Percentiles rank a stretch among this genome's conserved stretches.
phyloP scores from a whole-genome alignment of 2,113 vertebrate species.

The Chamaetylas fuelleborni region DNA sequence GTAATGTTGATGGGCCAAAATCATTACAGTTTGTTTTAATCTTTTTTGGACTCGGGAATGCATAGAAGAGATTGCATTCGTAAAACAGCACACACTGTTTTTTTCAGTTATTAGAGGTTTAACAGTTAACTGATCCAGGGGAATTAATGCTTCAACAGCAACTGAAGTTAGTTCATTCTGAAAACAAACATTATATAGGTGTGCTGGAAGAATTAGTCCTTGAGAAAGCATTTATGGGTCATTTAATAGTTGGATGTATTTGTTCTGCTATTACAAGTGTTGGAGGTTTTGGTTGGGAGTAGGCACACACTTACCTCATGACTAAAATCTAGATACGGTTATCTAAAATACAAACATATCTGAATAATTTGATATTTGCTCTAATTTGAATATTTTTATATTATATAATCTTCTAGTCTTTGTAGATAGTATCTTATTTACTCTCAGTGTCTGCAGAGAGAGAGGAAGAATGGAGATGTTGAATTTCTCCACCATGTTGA shows the following conservation, averaged over 20 bases:
- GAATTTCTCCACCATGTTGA: not conserved
- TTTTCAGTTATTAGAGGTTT: not conserved
- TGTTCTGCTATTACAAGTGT: not conserved
- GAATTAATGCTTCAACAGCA: constrained; percentile 31
- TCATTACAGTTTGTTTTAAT: not conserved
- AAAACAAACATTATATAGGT: constrained; percentile 29
- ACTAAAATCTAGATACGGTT: not conserved
- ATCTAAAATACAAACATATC: not conserved
- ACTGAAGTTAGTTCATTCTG: not conserved
- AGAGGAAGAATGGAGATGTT: not conserved
- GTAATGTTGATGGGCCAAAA: rapidly evolving
- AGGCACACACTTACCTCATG: not conserved
- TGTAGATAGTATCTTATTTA: not conserved
- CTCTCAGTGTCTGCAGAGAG: not conserved
- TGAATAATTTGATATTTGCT: not conserved
- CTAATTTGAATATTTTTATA: not conserved
- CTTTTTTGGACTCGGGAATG: not conserved
- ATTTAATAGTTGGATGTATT: not conserved
- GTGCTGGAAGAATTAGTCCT: constrained; percentile 39
- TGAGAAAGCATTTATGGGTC: constrained; percentile 36
- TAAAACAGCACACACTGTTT: not conserved
- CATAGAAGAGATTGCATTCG: not conserved
- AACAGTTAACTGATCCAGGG: constrained; percentile 11
- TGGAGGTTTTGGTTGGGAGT: not conserved
- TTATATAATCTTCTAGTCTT: not conserved